These are phyloP conservation scores for Carollia perspicillata DNA, from an alignment of 2,113 vertebrate genomes.

Conservation along the genomic window DNA sequence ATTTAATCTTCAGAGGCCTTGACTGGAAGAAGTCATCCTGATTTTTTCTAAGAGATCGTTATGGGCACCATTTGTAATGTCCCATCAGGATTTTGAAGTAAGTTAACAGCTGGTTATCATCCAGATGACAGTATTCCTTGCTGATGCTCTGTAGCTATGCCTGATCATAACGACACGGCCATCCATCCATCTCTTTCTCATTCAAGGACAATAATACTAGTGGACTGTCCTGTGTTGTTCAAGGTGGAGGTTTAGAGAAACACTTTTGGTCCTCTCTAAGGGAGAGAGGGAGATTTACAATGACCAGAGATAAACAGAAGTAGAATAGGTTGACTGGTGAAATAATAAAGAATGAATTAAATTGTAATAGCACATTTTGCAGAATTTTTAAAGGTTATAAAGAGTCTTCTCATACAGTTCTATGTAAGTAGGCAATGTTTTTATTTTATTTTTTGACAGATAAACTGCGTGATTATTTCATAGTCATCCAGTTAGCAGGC, in stretches of 20 bases:
- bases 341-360: not conserved
- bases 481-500: not conserved
- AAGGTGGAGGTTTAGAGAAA: not conserved
- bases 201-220: not conserved
- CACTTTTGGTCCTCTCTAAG: not conserved
- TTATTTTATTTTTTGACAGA: not conserved
- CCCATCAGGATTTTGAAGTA: not conserved
- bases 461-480: not conserved
- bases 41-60: not conserved
- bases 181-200: not conserved
- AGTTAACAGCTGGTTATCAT: not conserved
- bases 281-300: not conserved
- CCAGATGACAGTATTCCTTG: not conserved
- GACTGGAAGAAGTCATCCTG: not conserved
- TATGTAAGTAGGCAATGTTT: not conserved
- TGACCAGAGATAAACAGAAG: not conserved
- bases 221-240: not conserved
- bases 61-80: not conserved
- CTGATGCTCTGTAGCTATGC: not conserved
- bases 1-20: not conserved
- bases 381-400: not conserved
- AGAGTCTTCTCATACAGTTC: not conserved
- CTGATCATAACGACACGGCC: not conserved
- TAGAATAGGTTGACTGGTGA: not conserved
- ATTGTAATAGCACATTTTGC: not conserved